phyloP scores from a whole-genome alignment of 2,113 vertebrate species.

The Callaeas wilsoni region DNA sequence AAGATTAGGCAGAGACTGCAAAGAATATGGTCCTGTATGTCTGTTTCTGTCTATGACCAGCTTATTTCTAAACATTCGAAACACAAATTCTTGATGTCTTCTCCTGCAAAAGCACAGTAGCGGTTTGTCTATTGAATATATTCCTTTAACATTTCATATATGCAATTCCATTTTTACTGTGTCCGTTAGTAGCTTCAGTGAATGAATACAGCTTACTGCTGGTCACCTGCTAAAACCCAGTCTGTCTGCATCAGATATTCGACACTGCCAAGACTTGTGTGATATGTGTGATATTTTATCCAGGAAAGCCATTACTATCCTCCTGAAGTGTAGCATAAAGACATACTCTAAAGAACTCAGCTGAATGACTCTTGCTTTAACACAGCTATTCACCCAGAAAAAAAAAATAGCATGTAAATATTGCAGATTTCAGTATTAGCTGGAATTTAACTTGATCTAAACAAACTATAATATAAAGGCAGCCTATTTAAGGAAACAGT shows the following conservation, averaged over 20 bases:
- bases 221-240: neutral
- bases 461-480: neutral
- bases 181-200: neutral
- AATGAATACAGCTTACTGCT: neutral
- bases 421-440: neutral
- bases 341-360: neutral
- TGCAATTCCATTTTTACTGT: neutral
- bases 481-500: neutral
- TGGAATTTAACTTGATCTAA: neutral
- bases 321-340: neutral
- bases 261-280: neutral
- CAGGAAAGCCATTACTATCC: neutral
- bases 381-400: neutral
- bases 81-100: neutral
- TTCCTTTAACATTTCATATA: neutral
- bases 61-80: neutral
- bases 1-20: neutral
- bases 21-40: neutral
- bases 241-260: neutral
- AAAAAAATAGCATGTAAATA: neutral
- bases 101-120: neutral
- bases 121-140: neutral
- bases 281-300: neutral
- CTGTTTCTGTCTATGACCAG: neutral
- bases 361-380: neutral